Percentiles rank a stretch among this genome's conserved stretches.
Conservation (phyloP, 2,888 invertebrate genomes). For the Tetragonula carbonaria region DNA sequence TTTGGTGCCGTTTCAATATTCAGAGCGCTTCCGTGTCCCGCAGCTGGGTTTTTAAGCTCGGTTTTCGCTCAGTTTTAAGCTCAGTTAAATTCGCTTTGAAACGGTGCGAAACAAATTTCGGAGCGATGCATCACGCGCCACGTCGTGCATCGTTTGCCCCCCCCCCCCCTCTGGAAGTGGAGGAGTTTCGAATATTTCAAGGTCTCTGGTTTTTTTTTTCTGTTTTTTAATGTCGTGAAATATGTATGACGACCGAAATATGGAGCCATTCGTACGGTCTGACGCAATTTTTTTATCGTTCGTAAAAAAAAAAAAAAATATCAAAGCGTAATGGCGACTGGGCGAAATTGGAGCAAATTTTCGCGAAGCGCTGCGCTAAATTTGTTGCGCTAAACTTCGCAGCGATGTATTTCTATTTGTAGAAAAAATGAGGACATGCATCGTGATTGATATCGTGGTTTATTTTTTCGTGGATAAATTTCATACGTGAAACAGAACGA, state of each 20-base stretch:
- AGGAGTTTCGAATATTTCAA: conserved; percentile 1
- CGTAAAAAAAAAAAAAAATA: background rate
- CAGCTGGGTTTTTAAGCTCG: background rate
- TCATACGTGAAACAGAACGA: no score
- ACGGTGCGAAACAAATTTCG: background rate
- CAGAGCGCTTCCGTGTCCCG: background rate
- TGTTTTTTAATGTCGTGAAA: background rate
- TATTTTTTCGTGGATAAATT: no score
- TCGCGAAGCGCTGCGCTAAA: no score
- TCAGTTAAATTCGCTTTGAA: background rate
- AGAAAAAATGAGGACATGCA: no score
- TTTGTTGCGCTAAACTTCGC: no score
- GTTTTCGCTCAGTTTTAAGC: background rate
- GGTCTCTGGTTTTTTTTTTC: background rate
- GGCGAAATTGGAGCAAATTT: no score
- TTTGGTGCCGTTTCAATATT: background rate
- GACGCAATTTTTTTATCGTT: background rate
- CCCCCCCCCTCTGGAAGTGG: background rate
- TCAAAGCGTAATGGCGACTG: background rate
- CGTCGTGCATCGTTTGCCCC: background rate
- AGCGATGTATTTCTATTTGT: no score
- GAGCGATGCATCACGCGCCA: background rate
- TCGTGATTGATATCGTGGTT: no score
- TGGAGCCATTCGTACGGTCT: background rate
- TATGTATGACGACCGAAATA: background rate